phyloP scores from a whole-genome alignment of 1,140 invertebrate species.

The Andricus grossulariae region DNA sequence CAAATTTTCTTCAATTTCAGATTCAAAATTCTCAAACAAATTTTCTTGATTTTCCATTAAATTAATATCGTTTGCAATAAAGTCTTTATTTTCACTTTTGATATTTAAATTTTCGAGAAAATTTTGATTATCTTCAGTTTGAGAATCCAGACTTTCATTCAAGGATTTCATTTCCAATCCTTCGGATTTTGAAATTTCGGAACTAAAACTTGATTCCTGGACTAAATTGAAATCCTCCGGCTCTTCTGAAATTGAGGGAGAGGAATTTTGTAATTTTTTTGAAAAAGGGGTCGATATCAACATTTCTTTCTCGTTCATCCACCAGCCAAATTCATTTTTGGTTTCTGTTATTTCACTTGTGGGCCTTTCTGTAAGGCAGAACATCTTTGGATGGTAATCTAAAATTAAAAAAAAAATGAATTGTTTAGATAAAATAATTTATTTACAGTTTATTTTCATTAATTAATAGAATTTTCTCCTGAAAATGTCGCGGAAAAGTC shows the following conservation, averaged over 20 bases:
- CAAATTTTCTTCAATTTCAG: neutral
- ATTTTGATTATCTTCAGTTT: too few relatives aligned
- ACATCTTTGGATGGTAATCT: conserved; percentile 4
- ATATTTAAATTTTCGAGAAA: neutral
- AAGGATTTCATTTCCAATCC: conserved; percentile 35
- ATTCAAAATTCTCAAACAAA: conserved; percentile 2
- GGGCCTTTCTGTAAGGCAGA: neutral
- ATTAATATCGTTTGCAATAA: conserved; percentile 45
- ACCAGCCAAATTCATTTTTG: conserved; percentile 67
- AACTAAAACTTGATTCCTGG: conserved; percentile 38
- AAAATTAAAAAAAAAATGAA: neutral
- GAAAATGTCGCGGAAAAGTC: too few relatives aligned
- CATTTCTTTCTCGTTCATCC: conserved; percentile 52
- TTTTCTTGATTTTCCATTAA: conserved; percentile 55
- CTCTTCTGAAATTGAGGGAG: conserved; percentile 44
- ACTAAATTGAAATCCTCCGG: conserved; percentile 45
- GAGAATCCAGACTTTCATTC: too few relatives aligned
- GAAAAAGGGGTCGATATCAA: conserved; percentile 20
- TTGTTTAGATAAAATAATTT: too few relatives aligned
- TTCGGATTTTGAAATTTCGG: conserved; percentile 40
- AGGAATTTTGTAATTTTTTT: neutral
- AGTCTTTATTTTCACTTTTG: conserved; percentile 49
- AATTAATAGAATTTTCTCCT: too few relatives aligned
- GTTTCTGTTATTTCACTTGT: conserved; percentile 36
- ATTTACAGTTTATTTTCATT: too few relatives aligned